Base-by-base conservation (phyloP, 2,888 invertebrate species). In the Auanema freiburgensis region DNA sequence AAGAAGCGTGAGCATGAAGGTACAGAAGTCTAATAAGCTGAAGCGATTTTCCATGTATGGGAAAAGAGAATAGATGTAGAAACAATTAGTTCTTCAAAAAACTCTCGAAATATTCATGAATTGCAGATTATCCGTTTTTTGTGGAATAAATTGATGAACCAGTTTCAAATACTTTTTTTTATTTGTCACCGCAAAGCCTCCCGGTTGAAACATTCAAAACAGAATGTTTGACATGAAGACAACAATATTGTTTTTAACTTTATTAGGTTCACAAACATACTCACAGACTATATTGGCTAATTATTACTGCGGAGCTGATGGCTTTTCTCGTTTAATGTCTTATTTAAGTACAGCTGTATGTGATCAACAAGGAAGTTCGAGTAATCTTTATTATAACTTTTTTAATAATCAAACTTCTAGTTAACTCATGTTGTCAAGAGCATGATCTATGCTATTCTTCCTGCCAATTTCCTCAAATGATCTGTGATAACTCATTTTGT, bases 401-500 rank as follows among this genome's bases (percentile, higher is more conserved):
- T 5, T 3, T 46, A 46, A 46, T 46, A 46, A 21, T 21, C 3
- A 8, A 46, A 5, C 6, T 62, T 72, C 11, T 61, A 72, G 72
- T 72, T 43, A 72, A 72, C 65, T 46, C 60, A 56, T 73, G 73
- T 52, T 73, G 73, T 49, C 58, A 64, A 52, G 18, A 25, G 33
- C 73, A 73, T 53, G 73, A 73, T 42, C 49, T 55, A 16, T 73
- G 73, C 60, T 73, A 73, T 53, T 55, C 69, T 12, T 46, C 44
- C 11, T 73, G 73, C 55, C 43, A 50, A 11, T 43, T 69, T 11
- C 73, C 71, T n/a, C 73, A 73, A 51, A 66, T 61, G 42, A 63
- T 57, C 33, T 73, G 73, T 46, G 73, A 73, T 50, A 57, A 59
- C 51, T 63, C 64, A 21, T 73, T 73, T 57, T 72, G 72, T 40